Conservation (phyloP, 2,888 invertebrate species). For the Epistrophella euchroma region DNA sequence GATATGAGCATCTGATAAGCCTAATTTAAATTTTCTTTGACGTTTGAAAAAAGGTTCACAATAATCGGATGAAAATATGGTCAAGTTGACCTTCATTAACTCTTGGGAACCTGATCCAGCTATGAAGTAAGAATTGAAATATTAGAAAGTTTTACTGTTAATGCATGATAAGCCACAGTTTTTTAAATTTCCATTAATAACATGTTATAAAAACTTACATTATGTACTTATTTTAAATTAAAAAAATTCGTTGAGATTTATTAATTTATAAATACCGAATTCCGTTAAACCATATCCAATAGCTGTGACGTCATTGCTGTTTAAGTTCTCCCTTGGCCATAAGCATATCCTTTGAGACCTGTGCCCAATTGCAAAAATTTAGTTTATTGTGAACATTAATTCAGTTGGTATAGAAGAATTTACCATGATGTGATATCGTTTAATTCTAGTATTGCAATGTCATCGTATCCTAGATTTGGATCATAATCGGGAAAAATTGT, state of each 20-base stretch:
- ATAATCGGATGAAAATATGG: background rate
- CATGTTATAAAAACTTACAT: no score
- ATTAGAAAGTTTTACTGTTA: no score
- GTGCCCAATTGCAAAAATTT: background rate
- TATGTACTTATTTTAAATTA: no score
- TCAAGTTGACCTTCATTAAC: slow-evolving; percentile 42
- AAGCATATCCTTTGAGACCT: slow-evolving; percentile 7
- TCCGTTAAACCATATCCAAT: slow-evolving; percentile 45
- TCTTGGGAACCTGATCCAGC: slow-evolving; percentile 5
- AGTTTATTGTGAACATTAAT: background rate
- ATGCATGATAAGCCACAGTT: no score
- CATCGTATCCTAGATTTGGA: slow-evolving; percentile 37
- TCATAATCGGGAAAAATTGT: slow-evolving; percentile 41
- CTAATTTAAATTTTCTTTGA: slow-evolving; percentile 49
- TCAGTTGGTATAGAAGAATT: no score
- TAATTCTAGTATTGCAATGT: slow-evolving; percentile 52
- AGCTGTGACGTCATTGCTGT: slow-evolving; percentile 11
- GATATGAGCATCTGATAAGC: slow-evolving; percentile 77
- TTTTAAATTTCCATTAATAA: no score
- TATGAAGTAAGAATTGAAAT: no score
- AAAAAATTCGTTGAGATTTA: no score
- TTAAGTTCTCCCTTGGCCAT: slow-evolving; percentile 1
- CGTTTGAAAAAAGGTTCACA: slow-evolving; percentile 26
- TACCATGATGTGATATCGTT: background rate
- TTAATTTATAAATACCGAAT: slow-evolving; percentile 20